Percentiles rank a stretch among this genome's conserved stretches.
These are phyloP conservation scores for Pomatorhinus ruficollis DNA, from an alignment of 2,113 vertebrate species.

Conservation along the genomic window DNA sequence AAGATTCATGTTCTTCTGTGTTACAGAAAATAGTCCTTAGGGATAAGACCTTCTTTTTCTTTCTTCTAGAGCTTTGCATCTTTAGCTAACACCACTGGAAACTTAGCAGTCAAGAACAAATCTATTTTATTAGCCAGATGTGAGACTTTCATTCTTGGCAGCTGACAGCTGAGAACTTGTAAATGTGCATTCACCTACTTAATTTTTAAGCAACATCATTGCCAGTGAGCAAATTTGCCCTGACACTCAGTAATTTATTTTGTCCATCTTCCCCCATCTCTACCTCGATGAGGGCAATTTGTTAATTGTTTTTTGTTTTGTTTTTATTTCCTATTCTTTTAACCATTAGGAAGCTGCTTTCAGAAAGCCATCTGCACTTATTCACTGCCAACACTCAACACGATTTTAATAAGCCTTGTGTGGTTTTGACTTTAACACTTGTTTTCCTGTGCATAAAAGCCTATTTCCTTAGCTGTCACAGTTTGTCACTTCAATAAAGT, in stretches of 20 bases:
- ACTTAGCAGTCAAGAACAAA: not conserved
- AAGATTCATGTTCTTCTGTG: not conserved
- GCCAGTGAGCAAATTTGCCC: not conserved
- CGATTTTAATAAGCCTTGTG: constrained; percentile 55
- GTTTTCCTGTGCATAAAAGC: constrained; percentile 30
- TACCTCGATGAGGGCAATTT: constrained; percentile 8
- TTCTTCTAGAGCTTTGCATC: not conserved
- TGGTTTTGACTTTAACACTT: constrained; percentile 54
- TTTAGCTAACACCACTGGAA: constrained; percentile 8
- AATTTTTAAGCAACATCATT: constrained; percentile 23
- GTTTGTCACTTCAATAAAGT: constrained; percentile 29
- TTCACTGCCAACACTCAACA: constrained; percentile 37
- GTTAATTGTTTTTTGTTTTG: constrained; percentile 32
- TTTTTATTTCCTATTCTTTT: constrained; percentile 55
- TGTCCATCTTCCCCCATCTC: constrained; percentile 10
- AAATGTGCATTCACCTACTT: constrained; percentile 40
- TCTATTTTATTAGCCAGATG: constrained; percentile 62
- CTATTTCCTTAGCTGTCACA: constrained; percentile 32
- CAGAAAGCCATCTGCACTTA: constrained; percentile 59
- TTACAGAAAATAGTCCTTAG: not conserved
- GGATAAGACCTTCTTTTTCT: not conserved
- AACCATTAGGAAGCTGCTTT: constrained; percentile 60
- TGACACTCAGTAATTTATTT: constrained; percentile 26
- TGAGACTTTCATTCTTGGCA: constrained; percentile 15
- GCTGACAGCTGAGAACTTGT: constrained; percentile 43